These are phyloP conservation scores for Nephrotoma guestfalica DNA, from an alignment of 2,888 invertebrate genomes.

Conservation along the genomic window DNA sequence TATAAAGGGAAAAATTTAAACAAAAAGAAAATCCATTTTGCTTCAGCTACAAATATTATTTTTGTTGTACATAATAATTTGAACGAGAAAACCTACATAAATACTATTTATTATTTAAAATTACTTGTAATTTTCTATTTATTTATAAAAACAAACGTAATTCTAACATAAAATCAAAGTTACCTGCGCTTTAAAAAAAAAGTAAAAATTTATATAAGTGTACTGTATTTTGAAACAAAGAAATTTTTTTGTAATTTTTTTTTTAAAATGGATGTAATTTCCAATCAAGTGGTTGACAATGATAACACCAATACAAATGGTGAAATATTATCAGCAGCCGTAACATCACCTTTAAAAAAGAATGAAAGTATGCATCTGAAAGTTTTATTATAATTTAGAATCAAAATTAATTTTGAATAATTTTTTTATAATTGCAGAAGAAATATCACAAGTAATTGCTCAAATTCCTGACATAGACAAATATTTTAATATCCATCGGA, in stretches of 20 bases:
- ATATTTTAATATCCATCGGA: constrained; percentile 49
- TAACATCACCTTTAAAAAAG: constrained; percentile 1
- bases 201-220: background rate
- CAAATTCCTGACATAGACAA: constrained; percentile 44
- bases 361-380: background rate
- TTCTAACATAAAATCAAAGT: background rate
- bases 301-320: background rate
- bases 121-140: background rate
- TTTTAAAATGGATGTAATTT: constrained; percentile 1
- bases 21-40: background rate
- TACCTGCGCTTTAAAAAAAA: constrained; percentile 1
- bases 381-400: background rate
- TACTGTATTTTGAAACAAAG: background rate
- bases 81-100: background rate
- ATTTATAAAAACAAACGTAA: background rate
- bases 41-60: background rate
- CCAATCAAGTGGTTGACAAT: constrained; percentile 2
- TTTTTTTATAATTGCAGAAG: background rate
- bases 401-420: background rate
- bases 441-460: background rate
- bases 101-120: background rate
- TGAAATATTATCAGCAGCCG: background rate
- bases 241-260: background rate
- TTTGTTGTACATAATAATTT: background rate
- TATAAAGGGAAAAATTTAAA: background rate